A percentile compares a stretch with the other conserved stretches of the same genome.
Conservation (phyloP, 2,888 invertebrate genomes). For the Elmis aenea region DNA sequence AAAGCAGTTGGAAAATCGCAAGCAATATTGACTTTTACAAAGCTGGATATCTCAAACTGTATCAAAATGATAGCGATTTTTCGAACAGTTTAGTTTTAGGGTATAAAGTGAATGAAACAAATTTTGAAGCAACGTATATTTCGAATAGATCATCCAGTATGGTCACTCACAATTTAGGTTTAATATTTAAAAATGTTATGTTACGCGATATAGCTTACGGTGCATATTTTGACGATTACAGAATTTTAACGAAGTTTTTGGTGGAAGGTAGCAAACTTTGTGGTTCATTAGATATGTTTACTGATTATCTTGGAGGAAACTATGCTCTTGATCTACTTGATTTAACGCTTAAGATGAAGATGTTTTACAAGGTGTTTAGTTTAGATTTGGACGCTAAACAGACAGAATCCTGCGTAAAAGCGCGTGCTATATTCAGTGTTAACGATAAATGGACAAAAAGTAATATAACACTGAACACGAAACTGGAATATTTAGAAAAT, state of each 20-base stretch:
- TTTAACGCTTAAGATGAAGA: too few species aligned
- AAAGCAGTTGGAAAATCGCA: constrained; percentile 5
- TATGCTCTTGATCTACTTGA: too few species aligned
- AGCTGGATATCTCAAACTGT: constrained; percentile 1
- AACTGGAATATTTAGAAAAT: constrained; percentile 1
- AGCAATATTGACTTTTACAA: constrained; percentile 1
- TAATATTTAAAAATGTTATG: constrained; percentile 9
- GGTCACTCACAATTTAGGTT: constrained; percentile 3
- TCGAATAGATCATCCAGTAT: constrained; percentile 7
- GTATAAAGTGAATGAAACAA: constrained; percentile 3
- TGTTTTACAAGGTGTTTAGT: too few species aligned
- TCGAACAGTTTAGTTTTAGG: constrained; percentile 6
- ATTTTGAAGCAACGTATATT: constrained; percentile 4
- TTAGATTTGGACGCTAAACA: too few species aligned
- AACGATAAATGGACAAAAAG: too few species aligned
- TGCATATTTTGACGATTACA: constrained; percentile 10
- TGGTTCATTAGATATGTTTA: too few species aligned
- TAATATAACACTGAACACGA: too few species aligned
- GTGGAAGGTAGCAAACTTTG: too few species aligned
- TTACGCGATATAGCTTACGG: constrained; percentile 10
- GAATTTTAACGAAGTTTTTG: too few species aligned
- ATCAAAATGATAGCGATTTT: not conserved
- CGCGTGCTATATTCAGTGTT: too few species aligned
- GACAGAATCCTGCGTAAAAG: too few species aligned
- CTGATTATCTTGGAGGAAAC: too few species aligned